Evolutionary conservation across 2,113 vertebrate genomes (phyloP).

Genomic region (Malurus melanocephalus): DNA sequence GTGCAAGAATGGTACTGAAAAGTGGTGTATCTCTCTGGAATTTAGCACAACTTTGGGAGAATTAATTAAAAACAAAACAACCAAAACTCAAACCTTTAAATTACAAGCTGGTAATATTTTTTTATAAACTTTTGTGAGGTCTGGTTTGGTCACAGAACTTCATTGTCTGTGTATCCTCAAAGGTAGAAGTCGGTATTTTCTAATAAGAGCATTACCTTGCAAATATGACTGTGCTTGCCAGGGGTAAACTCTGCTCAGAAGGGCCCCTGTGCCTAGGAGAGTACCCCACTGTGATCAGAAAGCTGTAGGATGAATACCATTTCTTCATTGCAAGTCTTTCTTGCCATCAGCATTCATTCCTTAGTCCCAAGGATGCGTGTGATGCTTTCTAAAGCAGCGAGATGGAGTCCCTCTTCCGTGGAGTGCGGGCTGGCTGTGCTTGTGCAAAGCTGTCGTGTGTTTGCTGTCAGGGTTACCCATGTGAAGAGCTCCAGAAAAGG

Average conservation of each 20-base stretch:
- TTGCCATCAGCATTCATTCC: neutral
- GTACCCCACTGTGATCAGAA: neutral
- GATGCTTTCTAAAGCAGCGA: neutral
- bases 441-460: accelerated
- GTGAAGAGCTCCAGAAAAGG: neutral
- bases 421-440: accelerated
- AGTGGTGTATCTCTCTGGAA: neutral
- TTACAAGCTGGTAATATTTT: neutral
- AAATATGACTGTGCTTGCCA: neutral
- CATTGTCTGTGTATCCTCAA: neutral
- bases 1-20: neutral
- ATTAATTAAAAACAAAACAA: neutral
- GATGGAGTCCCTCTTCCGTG: accelerated
- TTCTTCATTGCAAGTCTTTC: neutral
- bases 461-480: neutral
- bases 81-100: neutral
- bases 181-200: neutral
- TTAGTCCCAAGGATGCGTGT: neutral
- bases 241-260: neutral
- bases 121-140: neutral
- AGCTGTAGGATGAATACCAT: neutral
- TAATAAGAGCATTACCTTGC: neutral
- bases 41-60: neutral
- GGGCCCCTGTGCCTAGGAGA: neutral
- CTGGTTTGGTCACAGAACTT: neutral